Evolutionary conservation across 2,888 invertebrate genomes (phyloP).

Genomic region (Lysandra coridon): DNA sequence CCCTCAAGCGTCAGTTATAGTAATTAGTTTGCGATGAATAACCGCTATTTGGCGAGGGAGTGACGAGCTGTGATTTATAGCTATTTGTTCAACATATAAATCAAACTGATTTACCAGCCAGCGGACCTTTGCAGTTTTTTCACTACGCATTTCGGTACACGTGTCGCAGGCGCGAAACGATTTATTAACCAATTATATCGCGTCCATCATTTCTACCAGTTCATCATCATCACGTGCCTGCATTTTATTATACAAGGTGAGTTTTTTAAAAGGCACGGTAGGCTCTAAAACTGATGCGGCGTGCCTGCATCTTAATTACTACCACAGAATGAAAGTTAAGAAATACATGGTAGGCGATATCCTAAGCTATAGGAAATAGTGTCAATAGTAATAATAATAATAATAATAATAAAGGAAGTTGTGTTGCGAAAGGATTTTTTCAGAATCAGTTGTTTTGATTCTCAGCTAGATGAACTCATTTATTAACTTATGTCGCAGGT

Average conservation of each 20-base stretch:
- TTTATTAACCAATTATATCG: slow-evolving; percentile 10
- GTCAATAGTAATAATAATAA: too few species aligned
- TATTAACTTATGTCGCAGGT: too few species aligned
- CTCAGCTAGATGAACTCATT: background rate
- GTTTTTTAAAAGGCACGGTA: background rate
- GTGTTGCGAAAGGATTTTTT: background rate
- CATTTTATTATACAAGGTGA: background rate
- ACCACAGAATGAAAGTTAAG: background rate
- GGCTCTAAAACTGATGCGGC: background rate
- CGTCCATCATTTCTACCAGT: background rate
- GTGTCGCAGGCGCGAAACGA: slow-evolving; percentile 24
- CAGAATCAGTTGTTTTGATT: background rate
- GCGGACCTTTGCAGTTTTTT: slow-evolving; percentile 19
- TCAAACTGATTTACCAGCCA: slow-evolving; percentile 57
- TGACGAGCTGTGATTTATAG: slow-evolving; percentile 62
- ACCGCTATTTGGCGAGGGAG: slow-evolving; percentile 41
- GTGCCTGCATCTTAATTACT: background rate
- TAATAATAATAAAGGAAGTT: too few species aligned
- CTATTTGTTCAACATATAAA: slow-evolving; percentile 69
- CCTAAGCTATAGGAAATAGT: too few species aligned
- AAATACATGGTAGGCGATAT: background rate
- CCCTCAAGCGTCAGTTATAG: slow-evolving; percentile 13
- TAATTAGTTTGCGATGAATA: slow-evolving; percentile 16
- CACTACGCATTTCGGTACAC: slow-evolving; percentile 22
- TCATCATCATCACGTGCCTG: background rate